Conservation (phyloP, 2,888 invertebrate species). For the Orthosia gracilis region DNA sequence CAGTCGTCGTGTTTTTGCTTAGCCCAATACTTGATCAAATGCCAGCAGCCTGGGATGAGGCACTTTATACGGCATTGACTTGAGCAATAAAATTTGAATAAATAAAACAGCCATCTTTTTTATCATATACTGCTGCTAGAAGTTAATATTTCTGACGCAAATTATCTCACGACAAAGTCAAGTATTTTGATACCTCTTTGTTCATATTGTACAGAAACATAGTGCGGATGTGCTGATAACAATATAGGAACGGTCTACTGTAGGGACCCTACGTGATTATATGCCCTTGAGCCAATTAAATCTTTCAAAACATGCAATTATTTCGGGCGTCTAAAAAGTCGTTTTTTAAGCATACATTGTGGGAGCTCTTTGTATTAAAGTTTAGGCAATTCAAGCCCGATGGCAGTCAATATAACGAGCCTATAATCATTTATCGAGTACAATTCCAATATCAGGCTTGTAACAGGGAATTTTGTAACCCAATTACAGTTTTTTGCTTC, state of each 20-base stretch:
- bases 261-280: background rate
- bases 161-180: slow-evolving; percentile 8
- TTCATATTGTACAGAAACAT: background rate
- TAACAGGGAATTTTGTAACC: slow-evolving; percentile 36
- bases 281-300: background rate
- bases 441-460: slow-evolving; percentile 41
- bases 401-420: slow-evolving; percentile 20
- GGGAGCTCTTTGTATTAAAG: slow-evolving; percentile 6
- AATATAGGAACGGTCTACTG: background rate
- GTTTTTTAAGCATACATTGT: slow-evolving; percentile 2
- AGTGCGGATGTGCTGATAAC: background rate
- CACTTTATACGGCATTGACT: slow-evolving; percentile 55
- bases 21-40: slow-evolving; percentile 67
- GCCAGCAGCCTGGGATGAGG: slow-evolving; percentile 63
- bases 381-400: slow-evolving; percentile 10
- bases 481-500: slow-evolving; percentile 52
- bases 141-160: slow-evolving; percentile 9
- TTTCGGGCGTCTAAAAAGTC: background rate
- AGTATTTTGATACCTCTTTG: background rate
- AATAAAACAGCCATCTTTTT: slow-evolving; percentile 47
- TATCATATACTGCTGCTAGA: slow-evolving; percentile 9
- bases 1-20: slow-evolving; percentile 63
- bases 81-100: slow-evolving; percentile 59
- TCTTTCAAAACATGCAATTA: slow-evolving; percentile 15
- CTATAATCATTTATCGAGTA: slow-evolving; percentile 26